Percentiles rank a stretch among this genome's conserved stretches.
These are phyloP conservation scores for Syngnathus acus DNA, from an alignment of 2,797 vertebrate species.

Conservation along the genomic window DNA sequence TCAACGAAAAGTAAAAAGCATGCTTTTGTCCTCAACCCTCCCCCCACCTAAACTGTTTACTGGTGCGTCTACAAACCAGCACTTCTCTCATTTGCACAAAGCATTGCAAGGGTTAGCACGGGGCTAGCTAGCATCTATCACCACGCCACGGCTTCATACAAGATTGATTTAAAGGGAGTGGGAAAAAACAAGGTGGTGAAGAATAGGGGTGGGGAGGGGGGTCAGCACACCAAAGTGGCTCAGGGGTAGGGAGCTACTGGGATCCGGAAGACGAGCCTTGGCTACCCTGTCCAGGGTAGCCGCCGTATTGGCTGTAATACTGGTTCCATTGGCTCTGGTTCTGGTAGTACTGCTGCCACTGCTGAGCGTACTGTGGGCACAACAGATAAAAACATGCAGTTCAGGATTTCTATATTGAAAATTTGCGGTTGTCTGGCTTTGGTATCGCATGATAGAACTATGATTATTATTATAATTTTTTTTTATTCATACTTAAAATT, in stretches of 20 bases:
- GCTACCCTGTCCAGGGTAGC: slow-evolving; percentile 71
- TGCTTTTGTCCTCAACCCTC: slow-evolving; percentile 41
- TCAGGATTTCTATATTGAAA: no score
- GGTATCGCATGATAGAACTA: no score
- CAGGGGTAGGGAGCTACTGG: slow-evolving; percentile 52
- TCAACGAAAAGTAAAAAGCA: slow-evolving; percentile 47
- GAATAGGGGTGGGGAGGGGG: slow-evolving; percentile 36
- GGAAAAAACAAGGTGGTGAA: slow-evolving; percentile 52
- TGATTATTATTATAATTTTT: no score
- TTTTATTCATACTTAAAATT: no score
- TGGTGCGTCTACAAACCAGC: slow-evolving; percentile 19
- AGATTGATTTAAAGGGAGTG: slow-evolving; percentile 16
- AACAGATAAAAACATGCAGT: not conserved
- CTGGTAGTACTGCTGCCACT: slow-evolving; percentile 95
- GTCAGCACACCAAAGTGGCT: slow-evolving; percentile 5
- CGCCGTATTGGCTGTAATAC: slow-evolving; percentile 84
- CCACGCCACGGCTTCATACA: slow-evolving; percentile 15
- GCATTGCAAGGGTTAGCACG: slow-evolving; percentile 43
- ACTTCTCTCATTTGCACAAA: slow-evolving; percentile 47
- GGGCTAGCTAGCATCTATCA: slow-evolving; percentile 48
- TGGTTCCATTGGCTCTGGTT: slow-evolving; percentile 91
- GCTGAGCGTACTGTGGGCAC: slow-evolving; percentile 77
- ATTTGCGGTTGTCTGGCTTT: no score
- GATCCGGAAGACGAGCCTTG: slow-evolving; percentile 65
- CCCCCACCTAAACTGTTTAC: slow-evolving; percentile 12